Conservation (phyloP, 1,140 invertebrate genomes). For the Heliconius congener region DNA sequence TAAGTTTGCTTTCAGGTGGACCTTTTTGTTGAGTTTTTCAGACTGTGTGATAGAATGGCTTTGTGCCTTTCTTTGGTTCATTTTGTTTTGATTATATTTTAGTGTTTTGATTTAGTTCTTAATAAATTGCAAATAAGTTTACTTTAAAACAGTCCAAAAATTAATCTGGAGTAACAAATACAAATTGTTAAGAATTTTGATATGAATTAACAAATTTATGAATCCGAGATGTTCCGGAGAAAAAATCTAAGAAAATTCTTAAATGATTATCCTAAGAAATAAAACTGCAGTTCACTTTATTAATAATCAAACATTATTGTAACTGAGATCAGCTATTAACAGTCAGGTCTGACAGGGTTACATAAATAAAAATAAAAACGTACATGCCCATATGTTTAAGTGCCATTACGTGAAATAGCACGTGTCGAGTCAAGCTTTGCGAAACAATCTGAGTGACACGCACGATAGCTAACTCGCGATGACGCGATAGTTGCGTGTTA, state of each 20-base stretch:
- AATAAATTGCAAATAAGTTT: too few relatives aligned
- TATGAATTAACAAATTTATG: too few relatives aligned
- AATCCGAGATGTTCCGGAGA: too few relatives aligned
- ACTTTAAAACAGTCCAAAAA: too few relatives aligned
- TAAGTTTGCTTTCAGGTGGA: slow-evolving; percentile 12
- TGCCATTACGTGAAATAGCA: not conserved
- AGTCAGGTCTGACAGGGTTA: not conserved
- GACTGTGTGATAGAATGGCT: not conserved
- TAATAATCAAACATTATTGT: not conserved
- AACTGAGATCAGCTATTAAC: not conserved
- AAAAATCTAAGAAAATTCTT: too few relatives aligned
- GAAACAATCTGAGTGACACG: slow-evolving; percentile 21
- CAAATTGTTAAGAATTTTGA: too few relatives aligned
- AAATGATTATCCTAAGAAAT: too few relatives aligned
- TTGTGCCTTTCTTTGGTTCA: not conserved
- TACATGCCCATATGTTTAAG: not conserved
- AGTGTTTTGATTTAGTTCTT: not conserved
- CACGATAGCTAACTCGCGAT: slow-evolving; percentile 19
- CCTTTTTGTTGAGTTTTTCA: slow-evolving; percentile 8
- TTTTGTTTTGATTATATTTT: not conserved
- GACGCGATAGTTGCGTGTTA: slow-evolving; percentile 21
- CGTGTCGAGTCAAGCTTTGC: slow-evolving; percentile 13
- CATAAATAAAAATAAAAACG: not conserved
- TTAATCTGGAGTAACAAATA: too few relatives aligned
- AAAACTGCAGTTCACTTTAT: too few relatives aligned